Evolutionary conservation across 2,797 vertebrate genomes (phyloP).

Genomic region (Microtus agrestis): DNA sequence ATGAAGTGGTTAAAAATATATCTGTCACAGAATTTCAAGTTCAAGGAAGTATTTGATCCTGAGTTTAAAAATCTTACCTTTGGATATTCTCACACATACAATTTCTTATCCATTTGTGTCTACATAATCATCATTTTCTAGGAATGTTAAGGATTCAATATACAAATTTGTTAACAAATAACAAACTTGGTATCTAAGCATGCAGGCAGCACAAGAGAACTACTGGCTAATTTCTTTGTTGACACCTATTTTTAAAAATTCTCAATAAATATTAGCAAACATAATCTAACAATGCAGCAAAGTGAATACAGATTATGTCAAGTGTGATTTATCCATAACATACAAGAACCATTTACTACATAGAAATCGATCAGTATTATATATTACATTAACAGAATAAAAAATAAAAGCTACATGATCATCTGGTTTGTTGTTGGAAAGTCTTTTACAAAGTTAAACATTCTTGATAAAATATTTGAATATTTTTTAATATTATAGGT

Average conservation of each 20-base stretch:
- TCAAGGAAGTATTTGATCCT: conserved; percentile 13
- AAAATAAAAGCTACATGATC: background rate
- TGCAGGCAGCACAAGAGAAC: background rate
- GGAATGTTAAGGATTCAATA: background rate
- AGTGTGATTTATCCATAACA: background rate
- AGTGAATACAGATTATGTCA: background rate
- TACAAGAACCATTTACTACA: background rate
- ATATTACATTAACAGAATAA: background rate
- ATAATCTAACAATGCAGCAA: background rate
- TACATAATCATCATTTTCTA: background rate
- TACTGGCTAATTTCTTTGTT: background rate
- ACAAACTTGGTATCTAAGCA: background rate
- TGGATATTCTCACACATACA: background rate
- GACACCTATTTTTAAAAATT: background rate
- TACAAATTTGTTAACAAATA: background rate
- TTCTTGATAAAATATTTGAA: background rate
- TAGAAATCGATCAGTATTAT: background rate
- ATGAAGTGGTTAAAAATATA: conserved; percentile 46
- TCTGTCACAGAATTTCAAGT: conserved; percentile 27
- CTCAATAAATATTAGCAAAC: background rate
- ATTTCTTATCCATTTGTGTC: background rate
- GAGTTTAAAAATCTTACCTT: conserved; percentile 21
- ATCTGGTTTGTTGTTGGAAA: background rate
- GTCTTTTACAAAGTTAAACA: background rate
- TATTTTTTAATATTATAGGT: background rate